Evolutionary conservation across 2,888 invertebrate genomes (phyloP).

Genomic region (Leptinotarsa haldemani): DNA sequence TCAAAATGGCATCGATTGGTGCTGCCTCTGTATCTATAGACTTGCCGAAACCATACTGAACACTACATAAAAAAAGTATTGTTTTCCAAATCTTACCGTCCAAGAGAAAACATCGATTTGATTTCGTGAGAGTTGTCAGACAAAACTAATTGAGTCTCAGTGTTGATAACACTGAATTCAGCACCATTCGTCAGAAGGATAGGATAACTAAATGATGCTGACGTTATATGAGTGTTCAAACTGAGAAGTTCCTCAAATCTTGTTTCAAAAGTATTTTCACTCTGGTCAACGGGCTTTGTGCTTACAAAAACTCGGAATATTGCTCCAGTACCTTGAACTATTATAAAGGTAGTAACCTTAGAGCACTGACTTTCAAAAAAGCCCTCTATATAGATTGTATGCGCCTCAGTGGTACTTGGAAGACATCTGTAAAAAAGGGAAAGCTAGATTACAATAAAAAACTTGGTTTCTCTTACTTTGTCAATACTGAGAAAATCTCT

Average conservation of each 20-base stretch:
- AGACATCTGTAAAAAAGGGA: constrained; percentile 22
- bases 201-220: constrained; percentile 42
- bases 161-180: constrained; percentile 39
- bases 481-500: background rate
- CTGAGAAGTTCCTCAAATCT: constrained; percentile 40
- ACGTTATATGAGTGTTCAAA: constrained; percentile 35
- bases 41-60: too few relatives aligned
- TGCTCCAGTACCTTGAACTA: constrained; percentile 25
- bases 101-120: constrained; percentile 37
- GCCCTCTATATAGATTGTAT: constrained; percentile 18
- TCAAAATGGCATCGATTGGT: too few relatives aligned
- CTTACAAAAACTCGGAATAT: constrained; percentile 24
- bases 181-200: constrained; percentile 41
- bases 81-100: constrained; percentile 36
- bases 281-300: background rate
- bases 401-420: background rate
- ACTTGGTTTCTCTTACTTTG: constrained; percentile 10
- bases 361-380: constrained; percentile 24
- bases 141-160: constrained; percentile 30
- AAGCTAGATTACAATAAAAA: background rate
- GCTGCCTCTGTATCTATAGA: too few relatives aligned
- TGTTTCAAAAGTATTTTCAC: constrained; percentile 19
- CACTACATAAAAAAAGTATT: too few relatives aligned
- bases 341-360: constrained; percentile 21
- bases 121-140: constrained; percentile 32